These are phyloP conservation scores for Xenopus tropicalis DNA, from an alignment of 2,113 vertebrate species.

Conservation along the genomic window UCB_Xtro_10.0 CM004450.2:88056501-88057000, in stretches of 20 bases:
- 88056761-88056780: no score
- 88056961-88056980: conserved; percentile 51
- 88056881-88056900: conserved; percentile 46
- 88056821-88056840: no score
- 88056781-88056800: no score
- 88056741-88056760: no score
- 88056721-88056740: no score
- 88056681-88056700: not conserved
- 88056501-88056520: not conserved
- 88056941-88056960: conserved; percentile 47
- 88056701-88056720: not conserved
- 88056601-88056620: not conserved
- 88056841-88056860: no score
- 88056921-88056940: conserved; percentile 53
- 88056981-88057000: conserved; percentile 54
- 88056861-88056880: no score
- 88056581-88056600: not conserved
- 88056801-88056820: no score
- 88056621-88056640: not conserved
- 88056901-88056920: conserved; percentile 56
- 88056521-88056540: not conserved
- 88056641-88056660: not conserved
- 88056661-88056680: not conserved
- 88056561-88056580: not conserved
- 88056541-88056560: not conserved